phyloP scores from a whole-genome alignment of 2,888 invertebrate species.

The Tetragonula carbonaria region DNA sequence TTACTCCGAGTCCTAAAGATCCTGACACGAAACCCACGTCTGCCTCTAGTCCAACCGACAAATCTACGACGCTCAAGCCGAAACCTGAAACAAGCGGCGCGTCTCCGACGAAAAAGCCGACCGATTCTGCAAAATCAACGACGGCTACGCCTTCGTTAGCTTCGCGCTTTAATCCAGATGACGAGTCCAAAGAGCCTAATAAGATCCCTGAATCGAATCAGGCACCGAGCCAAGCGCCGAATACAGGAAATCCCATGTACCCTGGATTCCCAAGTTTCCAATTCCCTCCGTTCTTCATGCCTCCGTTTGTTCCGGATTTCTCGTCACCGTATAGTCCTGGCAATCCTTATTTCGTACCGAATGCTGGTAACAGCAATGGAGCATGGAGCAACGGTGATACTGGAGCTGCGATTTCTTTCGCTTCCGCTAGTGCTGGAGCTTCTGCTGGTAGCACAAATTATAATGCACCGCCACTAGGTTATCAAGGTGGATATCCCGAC shows the following conservation, averaged over 20 bases:
- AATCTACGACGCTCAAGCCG: neutral
- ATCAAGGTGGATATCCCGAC: conserved; percentile 48
- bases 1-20: neutral
- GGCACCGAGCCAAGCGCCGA: neutral
- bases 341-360: conserved; percentile 24
- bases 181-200: neutral
- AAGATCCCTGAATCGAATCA: neutral
- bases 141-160: conserved; percentile 3
- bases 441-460: neutral
- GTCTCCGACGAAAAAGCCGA: conserved; percentile 17
- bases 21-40: too few species aligned
- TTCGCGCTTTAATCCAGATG: conserved; percentile 21
- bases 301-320: conserved; percentile 6
- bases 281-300: neutral
- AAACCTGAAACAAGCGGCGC: neutral
- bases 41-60: neutral
- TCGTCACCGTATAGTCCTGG: conserved; percentile 3
- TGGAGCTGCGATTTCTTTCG: conserved; percentile 42
- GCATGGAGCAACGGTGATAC: conserved; percentile 41
- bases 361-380: conserved; percentile 19
- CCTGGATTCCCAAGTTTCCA: conserved; percentile 5
- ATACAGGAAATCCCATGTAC: neutral
- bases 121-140: neutral
- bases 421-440: conserved; percentile 53
- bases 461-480: neutral